Evolutionary conservation across 1,140 invertebrate species (phyloP).

Genomic region (Brachionus sp.): DNA sequence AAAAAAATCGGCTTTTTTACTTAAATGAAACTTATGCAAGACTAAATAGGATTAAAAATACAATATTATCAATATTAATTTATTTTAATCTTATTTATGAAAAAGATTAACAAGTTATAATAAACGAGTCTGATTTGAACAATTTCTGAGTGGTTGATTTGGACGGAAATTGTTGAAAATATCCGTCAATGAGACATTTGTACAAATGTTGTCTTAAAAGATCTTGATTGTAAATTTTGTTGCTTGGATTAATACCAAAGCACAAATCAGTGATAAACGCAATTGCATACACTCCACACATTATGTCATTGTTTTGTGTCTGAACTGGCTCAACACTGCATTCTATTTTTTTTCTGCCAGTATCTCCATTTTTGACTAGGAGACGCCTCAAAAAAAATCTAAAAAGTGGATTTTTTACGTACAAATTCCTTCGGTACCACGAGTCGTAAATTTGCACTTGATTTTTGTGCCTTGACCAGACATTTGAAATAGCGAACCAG

Average conservation of each 20-base stretch:
- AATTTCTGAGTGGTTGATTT: not conserved
- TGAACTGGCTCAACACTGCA: not conserved
- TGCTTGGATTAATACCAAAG: not conserved
- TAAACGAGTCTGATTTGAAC: not conserved
- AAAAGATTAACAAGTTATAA: not conserved
- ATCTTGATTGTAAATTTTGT: not conserved
- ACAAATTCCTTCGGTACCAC: not conserved
- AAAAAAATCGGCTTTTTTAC: not conserved
- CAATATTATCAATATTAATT: constrained; percentile 1
- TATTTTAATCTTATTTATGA: not conserved
- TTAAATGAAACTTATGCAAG: not conserved
- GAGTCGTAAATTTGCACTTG: not conserved
- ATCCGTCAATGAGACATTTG: not conserved
- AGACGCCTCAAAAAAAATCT: not conserved
- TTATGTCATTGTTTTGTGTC: not conserved
- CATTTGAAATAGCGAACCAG: not conserved
- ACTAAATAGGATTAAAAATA: not conserved
- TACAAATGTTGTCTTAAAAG: not conserved
- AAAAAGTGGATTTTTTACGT: not conserved
- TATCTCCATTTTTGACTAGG: not conserved
- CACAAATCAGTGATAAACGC: not conserved
- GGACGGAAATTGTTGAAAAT: constrained; percentile 14
- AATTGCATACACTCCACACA: not conserved
- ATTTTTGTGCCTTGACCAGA: not conserved
- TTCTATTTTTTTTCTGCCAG: not conserved